Conservation (phyloP, 1,140 invertebrate species). For the Theocolax elegans region DNA sequence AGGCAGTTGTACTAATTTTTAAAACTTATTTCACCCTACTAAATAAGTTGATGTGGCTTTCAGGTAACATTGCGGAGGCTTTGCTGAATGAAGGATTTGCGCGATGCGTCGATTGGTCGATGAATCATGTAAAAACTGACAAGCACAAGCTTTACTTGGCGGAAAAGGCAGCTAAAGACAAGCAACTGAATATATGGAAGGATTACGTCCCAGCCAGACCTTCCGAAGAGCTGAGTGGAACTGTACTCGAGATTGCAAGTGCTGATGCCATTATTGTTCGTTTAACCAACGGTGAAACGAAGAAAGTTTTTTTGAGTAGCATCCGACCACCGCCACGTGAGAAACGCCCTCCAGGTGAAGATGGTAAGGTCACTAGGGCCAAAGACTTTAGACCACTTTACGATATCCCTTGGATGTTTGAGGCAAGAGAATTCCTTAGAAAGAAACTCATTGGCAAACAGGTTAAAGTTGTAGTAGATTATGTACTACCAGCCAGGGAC, state of each 20-base stretch:
- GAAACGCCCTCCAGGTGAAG: conserved; percentile 72
- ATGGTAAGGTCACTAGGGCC: conserved; percentile 72
- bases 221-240: conserved; percentile 83
- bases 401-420: conserved; percentile 98
- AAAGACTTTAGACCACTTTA: conserved; percentile 88
- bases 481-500: conserved; percentile 93
- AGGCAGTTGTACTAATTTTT: too few relatives aligned
- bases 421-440: conserved; percentile 95
- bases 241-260: conserved; percentile 90
- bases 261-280: conserved; percentile 93
- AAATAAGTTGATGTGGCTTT: too few relatives aligned
- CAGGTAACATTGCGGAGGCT: conserved; percentile 94
- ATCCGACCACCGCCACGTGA: conserved; percentile 86
- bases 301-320: conserved; percentile 96
- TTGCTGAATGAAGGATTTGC: conserved; percentile 93
- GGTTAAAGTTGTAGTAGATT: conserved; percentile 93
- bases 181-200: conserved; percentile 88
- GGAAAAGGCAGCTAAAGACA: conserved; percentile 92
- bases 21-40: too few relatives aligned
- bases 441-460: conserved; percentile 97
- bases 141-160: conserved; percentile 82
- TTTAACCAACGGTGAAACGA: conserved; percentile 78
- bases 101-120: conserved; percentile 97
- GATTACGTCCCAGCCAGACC: conserved; percentile 78
- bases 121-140: conserved; percentile 85